Base-by-base conservation (phyloP, 2,113 vertebrate genomes). In the Plecotus auritus region DNA sequence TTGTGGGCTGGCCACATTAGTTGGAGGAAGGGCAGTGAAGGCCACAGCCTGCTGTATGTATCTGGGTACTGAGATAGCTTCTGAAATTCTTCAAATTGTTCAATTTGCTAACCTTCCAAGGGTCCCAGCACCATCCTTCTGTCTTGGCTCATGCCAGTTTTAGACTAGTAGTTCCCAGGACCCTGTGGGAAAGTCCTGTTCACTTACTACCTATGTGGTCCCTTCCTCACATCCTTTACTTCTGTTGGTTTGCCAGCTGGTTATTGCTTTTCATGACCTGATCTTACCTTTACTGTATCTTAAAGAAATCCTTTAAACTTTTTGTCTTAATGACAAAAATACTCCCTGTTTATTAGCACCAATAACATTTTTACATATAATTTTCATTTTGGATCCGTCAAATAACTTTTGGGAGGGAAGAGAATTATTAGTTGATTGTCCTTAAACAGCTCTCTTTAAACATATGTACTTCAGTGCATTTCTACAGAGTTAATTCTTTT, bases 71-170 rank as follows among this genome's bases (percentile, higher is more conserved):
- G 20, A 61, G 66, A 16, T 7, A 10, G 32, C 70, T 74, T 85
- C 32, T 86, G n/a, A 91, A 85, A 45, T 51, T 40, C 67, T 95
- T 70, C 20, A 17, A 7, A 49, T 73, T 87, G 18, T 56, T 86
- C 30, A 93, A 16, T 67, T 61, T 64, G 42, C 14, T 70, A 7
- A n/a, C 59, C 22, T 82, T 88, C 35, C 30, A 47, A 23, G 30
- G 59, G 16, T 88, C 18, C 37, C 5, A 35, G 6, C 23, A 4
- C 18, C 3, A 30, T 30, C 4, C 13, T 70, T 78, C 26, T 83
- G 5, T 32, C 32, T 61, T 26, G 23, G n/a, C 22, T 69, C 18
- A 40, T 49, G 12, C 4, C 32, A 49, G 4, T 17, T 82, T 78
- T 32, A 69, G 76, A 40, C 56, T 30, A 73, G 4, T 23, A 17